Conservation (phyloP, 2,888 invertebrate species). For the Trachelus stipa region DNA sequence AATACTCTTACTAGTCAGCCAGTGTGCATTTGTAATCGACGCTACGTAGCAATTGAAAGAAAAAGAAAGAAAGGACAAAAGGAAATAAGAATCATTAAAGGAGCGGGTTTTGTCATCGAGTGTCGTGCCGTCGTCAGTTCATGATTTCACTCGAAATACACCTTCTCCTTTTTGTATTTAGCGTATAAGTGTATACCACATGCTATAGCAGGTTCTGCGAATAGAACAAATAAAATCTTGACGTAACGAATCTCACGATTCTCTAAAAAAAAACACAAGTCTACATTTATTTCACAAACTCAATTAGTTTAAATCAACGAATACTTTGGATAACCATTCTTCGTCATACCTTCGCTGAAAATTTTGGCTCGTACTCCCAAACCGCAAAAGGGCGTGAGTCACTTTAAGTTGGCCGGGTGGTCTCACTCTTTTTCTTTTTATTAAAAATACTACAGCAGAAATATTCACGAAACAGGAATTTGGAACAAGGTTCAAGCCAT, state of each 20-base stretch:
- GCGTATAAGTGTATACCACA: neutral
- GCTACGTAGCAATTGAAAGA: neutral
- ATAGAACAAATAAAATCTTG: neutral
- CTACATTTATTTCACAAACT: neutral
- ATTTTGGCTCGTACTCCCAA: neutral
- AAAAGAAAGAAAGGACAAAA: neutral
- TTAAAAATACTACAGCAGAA: neutral
- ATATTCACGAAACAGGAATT: neutral
- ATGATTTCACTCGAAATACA: neutral
- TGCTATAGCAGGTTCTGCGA: neutral
- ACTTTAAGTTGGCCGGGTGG: neutral
- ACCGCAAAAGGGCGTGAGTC: neutral
- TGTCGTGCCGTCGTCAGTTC: neutral
- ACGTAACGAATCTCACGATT: neutral
- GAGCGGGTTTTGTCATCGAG: neutral
- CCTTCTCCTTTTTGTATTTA: neutral
- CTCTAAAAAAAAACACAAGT: neutral
- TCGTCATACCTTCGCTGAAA: neutral
- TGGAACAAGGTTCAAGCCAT: neutral
- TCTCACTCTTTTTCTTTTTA: neutral
- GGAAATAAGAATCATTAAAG: neutral
- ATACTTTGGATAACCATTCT: neutral
- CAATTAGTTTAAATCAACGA: neutral
- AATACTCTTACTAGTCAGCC: constrained; percentile 32
- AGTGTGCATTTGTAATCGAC: constrained; percentile 30